phyloP scores from a whole-genome alignment of 1,140 invertebrate species.

The Drosophila murphyi region DNA sequence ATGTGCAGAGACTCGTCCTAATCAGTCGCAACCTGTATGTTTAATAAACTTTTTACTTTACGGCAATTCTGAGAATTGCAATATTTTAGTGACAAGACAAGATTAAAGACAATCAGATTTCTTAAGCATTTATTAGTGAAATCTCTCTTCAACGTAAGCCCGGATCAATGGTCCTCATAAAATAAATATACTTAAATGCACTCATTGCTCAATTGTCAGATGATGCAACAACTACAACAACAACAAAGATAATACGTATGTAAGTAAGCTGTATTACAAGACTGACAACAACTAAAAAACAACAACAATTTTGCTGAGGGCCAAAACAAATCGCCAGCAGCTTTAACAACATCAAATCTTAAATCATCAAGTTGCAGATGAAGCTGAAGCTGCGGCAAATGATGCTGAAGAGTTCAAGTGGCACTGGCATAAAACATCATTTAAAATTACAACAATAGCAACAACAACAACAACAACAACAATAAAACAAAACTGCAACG shows the following conservation, averaged over 20 bases:
- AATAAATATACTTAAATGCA: constrained; percentile 55
- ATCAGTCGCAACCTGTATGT: too few species aligned
- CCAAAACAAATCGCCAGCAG: constrained; percentile 19
- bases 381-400: constrained; percentile 14
- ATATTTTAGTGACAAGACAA: too few species aligned
- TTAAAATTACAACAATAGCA: constrained; percentile 23
- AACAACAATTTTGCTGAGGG: constrained; percentile 19
- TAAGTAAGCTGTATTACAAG: constrained; percentile 36
- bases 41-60: too few species aligned
- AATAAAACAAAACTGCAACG: constrained; percentile 38
- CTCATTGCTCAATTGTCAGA: constrained; percentile 58
- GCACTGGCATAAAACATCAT: constrained; percentile 71
- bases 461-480: constrained; percentile 27
- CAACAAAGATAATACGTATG: constrained; percentile 14
- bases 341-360: constrained; percentile 3
- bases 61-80: too few species aligned
- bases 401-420: constrained; percentile 65
- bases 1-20: too few species aligned
- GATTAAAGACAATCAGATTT: too few species aligned
- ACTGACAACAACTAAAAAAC: constrained; percentile 24
- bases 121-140: not conserved
- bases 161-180: constrained; percentile 45
- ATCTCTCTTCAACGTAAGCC: constrained; percentile 7
- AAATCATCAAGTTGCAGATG: constrained; percentile 10
- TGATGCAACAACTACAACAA: constrained; percentile 55